Base-by-base conservation (phyloP, 1,140 invertebrate genomes). In the Sitodiplosis mosellana region DNA sequence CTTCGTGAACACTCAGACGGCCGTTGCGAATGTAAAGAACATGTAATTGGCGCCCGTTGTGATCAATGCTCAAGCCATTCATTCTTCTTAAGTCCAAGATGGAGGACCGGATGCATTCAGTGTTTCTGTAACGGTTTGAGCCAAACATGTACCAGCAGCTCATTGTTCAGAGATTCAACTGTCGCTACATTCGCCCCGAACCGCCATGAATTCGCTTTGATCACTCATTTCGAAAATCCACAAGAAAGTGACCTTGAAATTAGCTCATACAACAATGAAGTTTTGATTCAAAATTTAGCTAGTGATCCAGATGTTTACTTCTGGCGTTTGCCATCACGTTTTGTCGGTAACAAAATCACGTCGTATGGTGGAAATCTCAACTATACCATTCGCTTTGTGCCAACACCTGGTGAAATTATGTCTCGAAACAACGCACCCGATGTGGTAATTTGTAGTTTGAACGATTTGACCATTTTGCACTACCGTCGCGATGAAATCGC, bases 51-150 rank as follows among this genome's bases (percentile, higher is more conserved):
- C 52, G 68, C 75, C 19, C 75, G 69, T 55, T 94, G 90, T 66
- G 77, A 87, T 56, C 76, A 80, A 64, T 94, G 90, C 67, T 79
- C 82, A 65, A 61, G 74, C 12, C 78, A 82, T 50, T 77, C 84
- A 12, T 94, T 90, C 74, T 74, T 81, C 56, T 64, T 93, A 38
- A 64, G 63, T 46, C 52, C 54, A 1, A 61, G 56, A 62, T 65
- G 65, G 61, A 78, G 81, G 56, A 77, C 80, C 54, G 91, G 91
- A n/a, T 96, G 91, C 60, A 82, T 90, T 42, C 72, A 75, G 27
- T 95, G 91, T 64, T 94, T 94, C 78, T 96, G 91, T 58, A 87
- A 87, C 70, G 91, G 88, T 2, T 72, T 90, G 1, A 80, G 81
- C 1, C 68, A 69, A 41, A 67, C 73, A 53, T 91, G 86, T 58